Evolutionary conservation across 2,888 invertebrate genomes (phyloP), one percentile per base, ranked within the genome.

Genomic region (Oscheius myriophilus): DNA sequence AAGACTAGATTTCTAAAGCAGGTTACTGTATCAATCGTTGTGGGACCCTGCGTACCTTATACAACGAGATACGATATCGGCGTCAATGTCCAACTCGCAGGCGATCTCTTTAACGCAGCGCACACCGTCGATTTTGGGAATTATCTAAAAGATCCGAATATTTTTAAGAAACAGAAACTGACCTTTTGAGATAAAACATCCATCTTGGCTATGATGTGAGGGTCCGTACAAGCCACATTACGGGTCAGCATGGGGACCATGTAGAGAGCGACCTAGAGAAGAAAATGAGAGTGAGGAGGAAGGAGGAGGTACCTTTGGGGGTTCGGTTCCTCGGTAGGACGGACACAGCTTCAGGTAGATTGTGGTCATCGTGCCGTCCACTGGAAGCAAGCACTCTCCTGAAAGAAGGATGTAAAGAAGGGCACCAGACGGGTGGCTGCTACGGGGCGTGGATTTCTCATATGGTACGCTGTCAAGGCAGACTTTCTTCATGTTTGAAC

Each of bases 171-270:
- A 41, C 2, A 16, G 16, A 52, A 21, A 14, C 41, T 1, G 18
- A 84, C 82, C 63, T 84, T 86, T 55, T 86, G 84, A 9, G 84
- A 84, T 16, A 86, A 73, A 7, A 86, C 82, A 70, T 86, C 86
- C 82, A 86, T 82, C 58, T 82, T 82, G 57, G 76, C 72, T 26
- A 84, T 72, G 1, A 78, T 25, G 12, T 59, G 42, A 23, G 67
- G 57, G 3, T 73, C 70, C 12, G 70, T 51, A 0, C 57, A 46
- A 0, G 73, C 58, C 12, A 72, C 51, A 23, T 69, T 65, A 57
- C 78, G 66, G 55, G 72, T 78, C 57, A 85, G 79, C 68, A 85
- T 80, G 1, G 85, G 84, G 43, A 85, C 85, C 78, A 81, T 77
- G 64, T 81, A 79, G 18, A 69, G 72, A 33, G 71, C 75, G 39